phyloP scores from a whole-genome alignment of 53 echinoderm and acorn worm species.

The Echinarachnius parma region DNA sequence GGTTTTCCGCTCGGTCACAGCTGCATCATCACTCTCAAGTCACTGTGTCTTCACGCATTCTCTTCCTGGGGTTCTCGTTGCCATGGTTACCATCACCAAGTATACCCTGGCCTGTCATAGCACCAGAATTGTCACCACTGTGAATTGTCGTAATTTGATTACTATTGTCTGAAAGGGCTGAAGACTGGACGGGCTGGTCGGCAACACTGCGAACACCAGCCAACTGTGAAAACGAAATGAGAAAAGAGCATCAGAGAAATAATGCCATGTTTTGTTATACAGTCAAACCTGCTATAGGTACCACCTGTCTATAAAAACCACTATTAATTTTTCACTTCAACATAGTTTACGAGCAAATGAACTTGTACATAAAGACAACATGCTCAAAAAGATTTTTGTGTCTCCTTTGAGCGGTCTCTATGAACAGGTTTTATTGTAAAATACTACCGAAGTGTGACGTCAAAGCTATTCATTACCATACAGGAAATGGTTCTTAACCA shows the following conservation, averaged over 20 bases:
- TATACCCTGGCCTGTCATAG: neutral
- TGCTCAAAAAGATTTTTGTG: no score
- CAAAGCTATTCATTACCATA: no score
- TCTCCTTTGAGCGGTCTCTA: no score
- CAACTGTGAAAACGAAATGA: neutral
- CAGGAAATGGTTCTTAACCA: no score
- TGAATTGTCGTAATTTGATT: neutral
- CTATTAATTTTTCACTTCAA: no score
- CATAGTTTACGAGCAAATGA: no score
- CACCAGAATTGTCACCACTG: neutral
- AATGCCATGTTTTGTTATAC: neutral
- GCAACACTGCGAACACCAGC: conserved; percentile 27
- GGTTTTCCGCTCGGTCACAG: no score
- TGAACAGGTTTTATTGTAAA: no score
- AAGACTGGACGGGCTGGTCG: neutral
- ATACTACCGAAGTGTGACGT: no score
- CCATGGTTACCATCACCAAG: neutral
- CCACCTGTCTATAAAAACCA: no score
- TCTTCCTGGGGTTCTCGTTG: conserved; percentile 19
- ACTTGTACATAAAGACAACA: no score
- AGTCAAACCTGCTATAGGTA: no score
- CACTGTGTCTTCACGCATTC: conserved; percentile 9
- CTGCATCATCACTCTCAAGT: conserved; percentile 12
- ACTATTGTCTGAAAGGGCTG: neutral
- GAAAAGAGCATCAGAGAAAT: neutral